Conservation (phyloP, 2,797 vertebrate genomes). For the Gastrophryne carolinensis region DNA sequence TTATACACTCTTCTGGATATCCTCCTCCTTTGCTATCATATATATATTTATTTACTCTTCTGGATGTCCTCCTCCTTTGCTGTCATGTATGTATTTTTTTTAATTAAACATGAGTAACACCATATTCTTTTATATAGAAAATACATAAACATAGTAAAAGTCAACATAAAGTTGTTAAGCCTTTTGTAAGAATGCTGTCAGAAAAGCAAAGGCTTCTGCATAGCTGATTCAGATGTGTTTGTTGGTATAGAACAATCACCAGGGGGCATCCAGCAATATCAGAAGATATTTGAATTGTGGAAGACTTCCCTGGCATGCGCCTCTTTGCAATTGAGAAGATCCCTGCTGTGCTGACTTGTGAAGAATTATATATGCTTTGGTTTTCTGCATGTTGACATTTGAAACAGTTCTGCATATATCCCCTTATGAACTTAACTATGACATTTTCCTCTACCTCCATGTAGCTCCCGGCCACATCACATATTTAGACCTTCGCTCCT, state of each 20-base stretch:
- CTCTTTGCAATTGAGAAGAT: neutral
- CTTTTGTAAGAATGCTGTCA: neutral
- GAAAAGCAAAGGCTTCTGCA: constrained; percentile 1
- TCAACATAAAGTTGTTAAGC: too few species aligned
- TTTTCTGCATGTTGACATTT: constrained; percentile 47
- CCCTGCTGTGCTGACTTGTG: constrained; percentile 33
- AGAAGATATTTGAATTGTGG: constrained; percentile 6
- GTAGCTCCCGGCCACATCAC: constrained; percentile 33
- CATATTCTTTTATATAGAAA: too few species aligned
- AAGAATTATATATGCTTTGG: constrained; percentile 46
- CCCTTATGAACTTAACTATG: constrained; percentile 46
- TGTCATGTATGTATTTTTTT: too few species aligned
- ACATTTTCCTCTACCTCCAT: constrained; percentile 39
- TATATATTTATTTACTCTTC: neutral
- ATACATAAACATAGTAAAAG: too few species aligned
- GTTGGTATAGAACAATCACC: constrained; percentile 1
- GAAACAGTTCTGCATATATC: constrained; percentile 45
- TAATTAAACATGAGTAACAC: too few species aligned
- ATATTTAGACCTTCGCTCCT: constrained; percentile 41
- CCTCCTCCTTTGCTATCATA: neutral
- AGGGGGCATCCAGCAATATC: constrained; percentile 19
- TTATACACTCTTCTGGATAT: too few species aligned
- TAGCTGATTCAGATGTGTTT: neutral
- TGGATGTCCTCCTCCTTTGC: neutral
- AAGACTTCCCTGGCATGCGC: constrained; percentile 28